Conservation (phyloP, 2,797 vertebrate species). For the Pipistrellus pygmaeus region DNA sequence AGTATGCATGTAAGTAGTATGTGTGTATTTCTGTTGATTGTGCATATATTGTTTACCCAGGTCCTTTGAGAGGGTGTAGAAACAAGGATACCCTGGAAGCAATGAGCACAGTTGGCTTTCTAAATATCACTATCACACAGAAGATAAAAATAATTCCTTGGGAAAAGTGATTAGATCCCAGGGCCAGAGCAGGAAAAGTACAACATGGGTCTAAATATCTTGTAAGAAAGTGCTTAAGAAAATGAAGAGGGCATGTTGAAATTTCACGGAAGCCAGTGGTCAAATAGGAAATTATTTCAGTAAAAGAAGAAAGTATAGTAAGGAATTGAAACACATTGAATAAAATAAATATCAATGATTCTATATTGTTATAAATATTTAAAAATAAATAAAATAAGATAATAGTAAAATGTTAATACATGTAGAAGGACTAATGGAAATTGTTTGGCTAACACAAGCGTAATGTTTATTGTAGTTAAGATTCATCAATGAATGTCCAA, state of each 20-base stretch:
- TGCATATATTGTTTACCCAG: neutral
- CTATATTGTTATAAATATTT: neutral
- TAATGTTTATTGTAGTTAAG: neutral
- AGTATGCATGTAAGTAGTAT: neutral
- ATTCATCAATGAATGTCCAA: neutral
- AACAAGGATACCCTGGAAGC: neutral
- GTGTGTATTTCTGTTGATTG: neutral
- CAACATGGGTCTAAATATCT: neutral
- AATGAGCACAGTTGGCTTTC: neutral
- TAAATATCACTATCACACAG: neutral
- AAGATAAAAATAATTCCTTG: neutral
- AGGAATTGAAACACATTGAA: neutral
- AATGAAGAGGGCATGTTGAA: neutral
- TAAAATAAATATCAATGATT: neutral
- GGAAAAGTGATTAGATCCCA: neutral
- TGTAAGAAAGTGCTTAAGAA: neutral
- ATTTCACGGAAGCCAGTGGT: neutral
- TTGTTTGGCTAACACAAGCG: neutral
- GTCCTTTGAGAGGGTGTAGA: neutral
- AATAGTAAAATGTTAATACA: neutral
- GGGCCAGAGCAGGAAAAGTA: neutral
- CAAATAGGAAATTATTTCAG: neutral
- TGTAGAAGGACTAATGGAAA: neutral
- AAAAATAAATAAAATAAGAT: neutral
- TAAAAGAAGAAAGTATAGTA: neutral